Evolutionary conservation across 2,888 invertebrate genomes (phyloP), one percentile per base, ranked within the genome.

Genomic region (Diaprepes abbreviatus): DNA sequence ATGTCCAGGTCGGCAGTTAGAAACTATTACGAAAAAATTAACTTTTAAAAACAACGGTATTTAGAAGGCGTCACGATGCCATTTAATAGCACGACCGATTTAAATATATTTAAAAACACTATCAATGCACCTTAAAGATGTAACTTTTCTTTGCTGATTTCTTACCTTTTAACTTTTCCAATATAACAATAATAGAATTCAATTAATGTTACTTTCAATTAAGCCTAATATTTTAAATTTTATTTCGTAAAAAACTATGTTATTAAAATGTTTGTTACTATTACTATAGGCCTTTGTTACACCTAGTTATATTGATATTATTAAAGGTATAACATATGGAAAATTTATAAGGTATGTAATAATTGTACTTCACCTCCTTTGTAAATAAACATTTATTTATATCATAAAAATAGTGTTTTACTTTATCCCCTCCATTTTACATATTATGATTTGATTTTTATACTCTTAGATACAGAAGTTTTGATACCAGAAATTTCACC

Each of bases 401-500:
- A 67, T 43, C 67, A 67, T 35, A 62, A 4, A 55, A 6, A 36
- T 12, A 31, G 21, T n/a, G 9, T 55, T 38, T 24, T 31, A 14
- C 28, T 33, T 28, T 65, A 28, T 50, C 28, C 14, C 14, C n/a
- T 12, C 14, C 6, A 1, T 45, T 24, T n/a, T 4, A 24, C 3
- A 45, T 16, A 38, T 68, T 69, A 77, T 10, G 74, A 73, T 83
- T 92, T 94, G 76, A 98, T 89, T 85, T 96, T 96, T 77, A 96
- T 90, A 81, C 97, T 93, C 85, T 96, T 95, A 79, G 92, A 92
- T 55, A 96, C 92, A 79, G 92, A 89, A 21, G 94, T 89, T 80
- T 97, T 95, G 79, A 99, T 98, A 75, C 98, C 98, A 58, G 96
- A 95, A 55, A 93, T 86, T 87, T 99, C 98, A 65, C 98, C 98